phyloP scores from a whole-genome alignment of 2,113 vertebrate species.

The Peromyscus californicus region DNA sequence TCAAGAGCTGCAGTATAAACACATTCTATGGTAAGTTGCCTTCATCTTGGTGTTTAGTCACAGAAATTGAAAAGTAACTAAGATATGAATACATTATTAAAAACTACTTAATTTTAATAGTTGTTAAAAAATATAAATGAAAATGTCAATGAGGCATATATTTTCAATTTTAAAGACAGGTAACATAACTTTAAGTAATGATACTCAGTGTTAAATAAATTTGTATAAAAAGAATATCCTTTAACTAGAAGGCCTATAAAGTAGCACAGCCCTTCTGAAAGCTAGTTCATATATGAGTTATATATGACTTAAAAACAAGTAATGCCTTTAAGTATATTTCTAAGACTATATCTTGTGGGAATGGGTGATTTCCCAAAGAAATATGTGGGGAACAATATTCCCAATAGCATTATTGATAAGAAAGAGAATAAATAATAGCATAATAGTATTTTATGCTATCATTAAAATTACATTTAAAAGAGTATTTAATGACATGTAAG shows the following conservation, averaged over 20 bases:
- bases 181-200: slow-evolving; percentile 23
- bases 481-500: slow-evolving; percentile 59
- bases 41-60: neutral
- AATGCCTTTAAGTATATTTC: slow-evolving; percentile 44
- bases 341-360: slow-evolving; percentile 50
- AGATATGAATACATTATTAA: neutral
- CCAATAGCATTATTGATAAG: slow-evolving; percentile 35
- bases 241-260: slow-evolving; percentile 52
- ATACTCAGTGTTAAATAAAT: slow-evolving; percentile 42
- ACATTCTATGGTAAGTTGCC: neutral
- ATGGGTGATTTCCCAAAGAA: slow-evolving; percentile 60
- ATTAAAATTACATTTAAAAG: slow-evolving; percentile 72
- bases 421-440: slow-evolving; percentile 74
- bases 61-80: neutral
- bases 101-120: neutral
- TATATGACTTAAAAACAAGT: slow-evolving; percentile 50
- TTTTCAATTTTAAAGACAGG: slow-evolving; percentile 15
- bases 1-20: neutral
- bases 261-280: slow-evolving; percentile 71
- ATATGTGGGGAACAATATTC: slow-evolving; percentile 43
- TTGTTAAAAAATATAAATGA: slow-evolving; percentile 38
- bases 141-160: neutral
- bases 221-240: neutral
- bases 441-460: slow-evolving; percentile 72
- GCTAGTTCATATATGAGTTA: slow-evolving; percentile 49